Base-by-base conservation (phyloP, 2,888 invertebrate genomes). In the Frankliniella fusca region DNA sequence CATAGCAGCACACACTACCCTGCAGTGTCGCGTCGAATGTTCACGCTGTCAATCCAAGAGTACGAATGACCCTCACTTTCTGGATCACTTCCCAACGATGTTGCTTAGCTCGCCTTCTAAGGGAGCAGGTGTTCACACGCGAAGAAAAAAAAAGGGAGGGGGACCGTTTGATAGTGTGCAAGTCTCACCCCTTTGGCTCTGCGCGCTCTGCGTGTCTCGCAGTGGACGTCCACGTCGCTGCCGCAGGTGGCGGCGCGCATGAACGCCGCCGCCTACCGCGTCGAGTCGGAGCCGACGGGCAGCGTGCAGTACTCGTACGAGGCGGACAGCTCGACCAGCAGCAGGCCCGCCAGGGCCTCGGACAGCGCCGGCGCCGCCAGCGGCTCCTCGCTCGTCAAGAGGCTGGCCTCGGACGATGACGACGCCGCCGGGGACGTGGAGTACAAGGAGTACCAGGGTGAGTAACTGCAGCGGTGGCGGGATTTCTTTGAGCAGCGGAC, bases 361-460 rank as follows among this genome's bases (percentile, higher is more conserved):
- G 70, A 76, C 70, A 76, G 70, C 70, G 70, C 70, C 70, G 70
- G 70, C 70, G 70, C 70, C 61, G 61, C 61, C 61, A 61, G 61
- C 54, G 54, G 70, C 70, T 76, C 70, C 27, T 7, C 70, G 23
- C 23, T 76, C 23, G 27, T 27, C 70, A 76, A 23, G 70, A 23
- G 70, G 70, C 70, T 76, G 23, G 70, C 70, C 70, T 10, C 27
- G 23, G 70, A 76, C 23, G 70, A 70, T 27, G 70, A 23, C 70
- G 70, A 27, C 70, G 70, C 18, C 61, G 61, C 61, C 1, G 61
- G 18, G 61, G 61, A 27, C 70, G 27, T 76, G 23, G 70, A 76
- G 70, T 76, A 76, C 70, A 76, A 76, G 70, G 70, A 76, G 70
- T 76, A 76, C 70, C 70, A 76, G 70, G 70, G 70, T 76, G 70